Base-by-base conservation (phyloP, 2,797 vertebrate species). In the Nothura maculosa region DNA sequence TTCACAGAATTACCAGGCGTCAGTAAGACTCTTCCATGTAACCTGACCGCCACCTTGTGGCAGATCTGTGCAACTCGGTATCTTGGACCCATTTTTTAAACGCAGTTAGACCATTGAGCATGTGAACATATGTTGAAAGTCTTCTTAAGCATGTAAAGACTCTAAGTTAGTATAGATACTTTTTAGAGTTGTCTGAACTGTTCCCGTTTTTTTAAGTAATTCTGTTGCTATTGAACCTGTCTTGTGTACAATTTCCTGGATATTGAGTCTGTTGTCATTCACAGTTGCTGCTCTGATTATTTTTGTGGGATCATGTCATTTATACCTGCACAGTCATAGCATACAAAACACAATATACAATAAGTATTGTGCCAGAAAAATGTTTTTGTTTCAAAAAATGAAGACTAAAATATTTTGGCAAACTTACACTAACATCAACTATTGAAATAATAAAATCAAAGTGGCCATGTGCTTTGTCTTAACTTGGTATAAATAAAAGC, bases 241-340 rank as follows among this genome's bases (percentile, higher is more conserved):
- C 76, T 73, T 24, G 63, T 58, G 6, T 64, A 20, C 20, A 10
- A 30, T 70, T 80, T 80, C 24, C 40, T 43, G 62, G 40, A 7
- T 63, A 10, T 8, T 36, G 30, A 55, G 21, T 27, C 1, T 0
- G 1, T 12, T 62, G n/a, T 28, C 16, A 10, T 8, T 82, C 6
- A 0, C 0, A 0, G 60, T 43, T 75, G 27, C 40, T 68, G 15
- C 30, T 54, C 52, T 50, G 5, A 10, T 21, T 1, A 1, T 47
- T 69, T 55, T 7, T 38, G 2, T 9, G 13, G 11, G 4, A 5
- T 42, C 75, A 81, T 92, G 54, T 18, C 16, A 32, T 34, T 77
- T 82, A 38, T 38, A 6, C 8, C 11, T 80, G 24, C 16, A 4
- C 12, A 55, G 1, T 19, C 6, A 0, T 42, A 55, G 22, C 3